A percentile compares a stretch with the other conserved stretches of the same genome.
phyloP scores from a whole-genome alignment of 2,797 vertebrate species.

The Chrysocyon brachyurus region DNA sequence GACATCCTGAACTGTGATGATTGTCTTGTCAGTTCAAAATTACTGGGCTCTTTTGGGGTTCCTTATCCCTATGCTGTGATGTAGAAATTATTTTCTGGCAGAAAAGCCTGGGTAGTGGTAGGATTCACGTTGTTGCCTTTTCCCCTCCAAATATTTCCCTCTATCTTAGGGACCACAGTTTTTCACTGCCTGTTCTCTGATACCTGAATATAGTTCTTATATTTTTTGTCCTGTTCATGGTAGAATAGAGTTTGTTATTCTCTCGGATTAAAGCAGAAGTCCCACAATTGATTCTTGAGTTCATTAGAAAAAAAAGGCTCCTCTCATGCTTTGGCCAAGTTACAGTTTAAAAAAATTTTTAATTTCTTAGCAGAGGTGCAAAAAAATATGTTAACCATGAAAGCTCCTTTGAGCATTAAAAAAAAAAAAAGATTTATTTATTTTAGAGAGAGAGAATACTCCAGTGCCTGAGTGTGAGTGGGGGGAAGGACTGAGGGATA shows the following conservation, averaged over 20 bases:
- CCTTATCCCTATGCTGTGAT: neutral
- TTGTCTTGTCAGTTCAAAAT: neutral
- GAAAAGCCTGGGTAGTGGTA: neutral
- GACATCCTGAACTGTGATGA: neutral
- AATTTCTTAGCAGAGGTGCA: neutral
- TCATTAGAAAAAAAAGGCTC: neutral
- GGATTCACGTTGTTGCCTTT: neutral
- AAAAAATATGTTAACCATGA: neutral
- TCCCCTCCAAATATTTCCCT: neutral
- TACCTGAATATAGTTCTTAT: neutral
- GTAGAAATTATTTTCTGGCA: neutral
- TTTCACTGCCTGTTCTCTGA: neutral
- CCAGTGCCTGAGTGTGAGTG: neutral
- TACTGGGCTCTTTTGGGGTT: neutral
- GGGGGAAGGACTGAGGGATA: neutral
- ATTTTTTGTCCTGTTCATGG: neutral
- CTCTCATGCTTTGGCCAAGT: neutral
- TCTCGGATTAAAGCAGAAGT: neutral
- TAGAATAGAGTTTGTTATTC: neutral
- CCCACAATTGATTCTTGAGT: neutral
- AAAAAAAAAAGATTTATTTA: neutral
- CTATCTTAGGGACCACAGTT: neutral
- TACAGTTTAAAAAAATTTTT: neutral
- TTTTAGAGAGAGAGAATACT: neutral
- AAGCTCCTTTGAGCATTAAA: neutral